Conservation (phyloP, 2,888 invertebrate genomes). For the Heliothis peltigera region DNA sequence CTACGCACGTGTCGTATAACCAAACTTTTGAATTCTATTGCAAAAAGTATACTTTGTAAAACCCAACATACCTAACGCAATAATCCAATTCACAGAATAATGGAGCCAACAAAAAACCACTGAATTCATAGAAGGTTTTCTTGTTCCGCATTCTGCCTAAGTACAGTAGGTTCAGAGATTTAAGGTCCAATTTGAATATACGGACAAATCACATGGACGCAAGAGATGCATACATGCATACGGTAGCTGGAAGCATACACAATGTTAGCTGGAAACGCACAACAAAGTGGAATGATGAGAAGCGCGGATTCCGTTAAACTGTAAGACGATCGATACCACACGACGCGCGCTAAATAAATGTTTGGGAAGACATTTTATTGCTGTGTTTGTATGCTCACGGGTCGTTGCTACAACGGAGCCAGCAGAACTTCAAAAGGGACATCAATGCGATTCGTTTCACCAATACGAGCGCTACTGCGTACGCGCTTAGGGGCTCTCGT, state of each 20-base stretch:
- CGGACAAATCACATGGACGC: constrained; percentile 56
- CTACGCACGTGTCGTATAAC: background rate
- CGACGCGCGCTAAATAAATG: constrained; percentile 57
- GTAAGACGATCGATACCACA: constrained; percentile 71
- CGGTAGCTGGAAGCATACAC: constrained; percentile 57
- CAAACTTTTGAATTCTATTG: constrained; percentile 5
- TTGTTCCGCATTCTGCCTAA: constrained; percentile 49
- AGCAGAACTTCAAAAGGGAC: constrained; percentile 26
- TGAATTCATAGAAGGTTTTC: constrained; percentile 31
- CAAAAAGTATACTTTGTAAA: constrained; percentile 15
- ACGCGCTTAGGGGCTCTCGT: background rate
- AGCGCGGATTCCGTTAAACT: constrained; percentile 73
- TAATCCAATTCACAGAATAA: constrained; percentile 40
- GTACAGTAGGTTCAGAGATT: constrained; percentile 56
- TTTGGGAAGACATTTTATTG: constrained; percentile 53
- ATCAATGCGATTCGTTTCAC: constrained; percentile 15
- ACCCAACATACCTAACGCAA: constrained; percentile 15
- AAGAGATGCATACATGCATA: constrained; percentile 62
- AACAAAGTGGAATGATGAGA: constrained; percentile 69
- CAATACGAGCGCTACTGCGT: constrained; percentile 11
- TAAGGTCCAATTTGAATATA: constrained; percentile 54
- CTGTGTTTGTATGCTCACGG: constrained; percentile 43
- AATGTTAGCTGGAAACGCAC: constrained; percentile 64
- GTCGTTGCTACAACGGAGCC: background rate
- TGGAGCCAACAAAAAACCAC: constrained; percentile 30